A percentile compares a stretch with the other conserved stretches of the same genome.
These are phyloP conservation scores for Scaptomyza caliginosa DNA, from an alignment of 2,888 invertebrate genomes.

Conservation along the genomic window DNA sequence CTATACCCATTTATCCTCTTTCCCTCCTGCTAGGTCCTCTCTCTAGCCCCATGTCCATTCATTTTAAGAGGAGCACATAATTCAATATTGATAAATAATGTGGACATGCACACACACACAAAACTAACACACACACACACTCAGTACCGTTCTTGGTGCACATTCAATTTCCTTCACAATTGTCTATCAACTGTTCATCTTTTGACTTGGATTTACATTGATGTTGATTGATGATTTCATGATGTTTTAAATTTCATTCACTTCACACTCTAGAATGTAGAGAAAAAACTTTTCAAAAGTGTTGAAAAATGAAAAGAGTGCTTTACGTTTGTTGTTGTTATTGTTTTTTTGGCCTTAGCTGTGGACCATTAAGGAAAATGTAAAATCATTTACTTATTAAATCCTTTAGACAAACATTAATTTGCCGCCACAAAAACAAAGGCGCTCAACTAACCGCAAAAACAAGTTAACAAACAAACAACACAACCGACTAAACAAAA, in stretches of 20 bases:
- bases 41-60: no score
- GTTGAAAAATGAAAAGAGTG: background rate
- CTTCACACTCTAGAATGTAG: background rate
- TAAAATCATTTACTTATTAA: slow-evolving; percentile 79
- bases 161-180: slow-evolving; percentile 50
- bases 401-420: slow-evolving; percentile 77
- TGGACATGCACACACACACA: background rate
- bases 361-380: slow-evolving; percentile 34
- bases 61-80: slow-evolving; percentile 22
- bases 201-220: slow-evolving; percentile 65
- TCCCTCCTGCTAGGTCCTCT: no score
- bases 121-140: background rate
- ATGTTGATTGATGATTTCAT: slow-evolving; percentile 72
- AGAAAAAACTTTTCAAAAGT: background rate
- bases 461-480: slow-evolving; percentile 46
- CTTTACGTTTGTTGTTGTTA: slow-evolving; percentile 1
- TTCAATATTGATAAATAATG: slow-evolving; percentile 54
- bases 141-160: background rate
- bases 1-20: background rate
- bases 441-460: slow-evolving; percentile 53
- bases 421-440: slow-evolving; percentile 68
- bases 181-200: slow-evolving; percentile 56
- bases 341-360: background rate
- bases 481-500: slow-evolving; percentile 46
- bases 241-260: slow-evolving; percentile 20